A percentile compares a stretch with the other conserved stretches of the same genome.
Evolutionary conservation across 2,888 invertebrate genomes (phyloP).

Genomic region (Stenichneumon culpator): DNA sequence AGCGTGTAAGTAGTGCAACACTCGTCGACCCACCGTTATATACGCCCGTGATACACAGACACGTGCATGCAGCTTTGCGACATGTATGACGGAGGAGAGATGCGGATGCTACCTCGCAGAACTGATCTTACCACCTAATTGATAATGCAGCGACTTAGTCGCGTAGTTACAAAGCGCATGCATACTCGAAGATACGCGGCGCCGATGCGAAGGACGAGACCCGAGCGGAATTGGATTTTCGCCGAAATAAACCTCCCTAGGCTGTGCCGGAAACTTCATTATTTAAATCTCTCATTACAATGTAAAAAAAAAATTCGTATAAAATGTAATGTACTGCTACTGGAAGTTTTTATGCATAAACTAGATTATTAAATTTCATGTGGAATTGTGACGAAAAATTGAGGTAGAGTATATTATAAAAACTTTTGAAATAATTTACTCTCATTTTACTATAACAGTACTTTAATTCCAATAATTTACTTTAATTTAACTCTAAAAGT

Average conservation of each 20-base stretch:
- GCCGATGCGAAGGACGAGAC: background rate
- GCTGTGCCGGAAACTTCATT: background rate
- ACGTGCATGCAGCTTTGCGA: background rate
- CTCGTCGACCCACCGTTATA: slow-evolving; percentile 24
- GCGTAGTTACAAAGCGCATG: background rate
- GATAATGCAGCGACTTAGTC: slow-evolving; percentile 53
- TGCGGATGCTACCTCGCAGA: background rate
- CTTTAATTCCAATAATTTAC: too few relatives aligned
- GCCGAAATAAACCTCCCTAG: background rate
- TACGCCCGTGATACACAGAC: slow-evolving; percentile 13
- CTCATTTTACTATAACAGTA: too few relatives aligned
- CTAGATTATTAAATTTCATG: too few relatives aligned
- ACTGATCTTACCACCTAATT: slow-evolving; percentile 47
- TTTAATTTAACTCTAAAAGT: too few relatives aligned
- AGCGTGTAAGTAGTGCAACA: slow-evolving; percentile 2
- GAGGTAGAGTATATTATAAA: too few relatives aligned
- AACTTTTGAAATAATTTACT: too few relatives aligned
- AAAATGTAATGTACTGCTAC: too few relatives aligned
- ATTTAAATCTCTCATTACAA: background rate
- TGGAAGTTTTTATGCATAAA: too few relatives aligned
- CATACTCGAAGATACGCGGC: background rate
- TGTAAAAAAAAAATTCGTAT: too few relatives aligned
- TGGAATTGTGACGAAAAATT: too few relatives aligned
- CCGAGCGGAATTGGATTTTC: background rate
- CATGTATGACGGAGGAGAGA: slow-evolving; percentile 1